Evolutionary conservation across 2,113 vertebrate species (phyloP), one percentile per base, ranked within the genome.

Genomic region (Dromaius novaehollandiae): DNA sequence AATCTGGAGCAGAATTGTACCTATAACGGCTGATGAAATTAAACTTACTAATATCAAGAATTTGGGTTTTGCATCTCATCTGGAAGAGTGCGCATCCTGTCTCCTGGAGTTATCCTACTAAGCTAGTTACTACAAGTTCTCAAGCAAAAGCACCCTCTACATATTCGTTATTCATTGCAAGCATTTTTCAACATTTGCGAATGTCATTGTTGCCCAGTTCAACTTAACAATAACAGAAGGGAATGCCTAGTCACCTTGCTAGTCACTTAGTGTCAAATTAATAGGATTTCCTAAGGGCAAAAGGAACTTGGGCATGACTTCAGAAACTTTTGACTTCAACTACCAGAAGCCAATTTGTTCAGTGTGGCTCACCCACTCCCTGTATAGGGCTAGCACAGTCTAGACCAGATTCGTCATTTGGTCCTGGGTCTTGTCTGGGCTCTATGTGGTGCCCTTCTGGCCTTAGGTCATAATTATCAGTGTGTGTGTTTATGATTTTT

Each of bases 341-440:
- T 30, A 25, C 8, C 2, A 26, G 4, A n/a, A 89, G 50, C 11
- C 30, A 28, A 15, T 14, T 34, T 32, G 18, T 56, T 55, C 36
- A 55, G 13, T n/a, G 38, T n/a, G 42, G 36, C 6, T 2, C 22
- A 36, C 4, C 13, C 50, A 32, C 16, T 38, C 1, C 0, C 63
- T 61, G 5, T 66, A 25, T 19, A 66, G 40, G 32, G 14, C 7
- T 83, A 46, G 13, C 10, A 20, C 5, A 40, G 6, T 40, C 22
- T n/a, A 28, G 20, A 63, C 80, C 38, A 82, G 13, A 63, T 56
- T 80, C 6, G 15, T 46, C 26, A 1, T 63, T 66, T 83, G 9
- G n/a, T 83, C 32, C 20, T 66, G 56, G 10, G 26, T 51, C n/a
- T 89, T 66, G 13, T 80, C 61, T 46, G 13, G 48, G 42, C 21